Base-by-base conservation (phyloP, 2,888 invertebrate genomes). In the Dromius quadrimaculatus region DNA sequence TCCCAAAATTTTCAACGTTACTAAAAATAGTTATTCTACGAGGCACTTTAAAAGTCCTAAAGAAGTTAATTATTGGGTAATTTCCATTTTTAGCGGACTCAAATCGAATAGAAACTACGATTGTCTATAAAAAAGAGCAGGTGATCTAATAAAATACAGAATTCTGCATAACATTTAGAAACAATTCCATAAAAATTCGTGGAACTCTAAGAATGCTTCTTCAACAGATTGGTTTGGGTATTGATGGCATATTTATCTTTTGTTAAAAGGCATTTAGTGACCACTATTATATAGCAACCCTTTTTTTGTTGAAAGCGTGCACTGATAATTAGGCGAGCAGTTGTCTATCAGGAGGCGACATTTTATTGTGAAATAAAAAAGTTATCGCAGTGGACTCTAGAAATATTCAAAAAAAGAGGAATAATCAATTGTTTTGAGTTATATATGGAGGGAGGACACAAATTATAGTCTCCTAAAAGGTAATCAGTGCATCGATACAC, bases 251-350 rank as follows among this genome's bases (percentile, higher is more conserved):
- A 54, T 15, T 54, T 54, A 54, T 54, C 50, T 54, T 47, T 28
- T 32, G 50, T 54, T 54, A 54, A 54, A 23, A 54, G 50, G 32
- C 23, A 54, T 54, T 54, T 54, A 59, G 57, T 57, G 23, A 13
- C 15, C 8, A 54, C 41, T 62, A 62, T 62, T 62, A 41, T 62
- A 34, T 9, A 38, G 13, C 50, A 54, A 66, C 20, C 57, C 66
- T 36, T 66, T 66, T 43, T 63, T 63, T 54, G 45, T 65, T 54
- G 17, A 66, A 66, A 66, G 66, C 54, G 54, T 66, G 54, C 66
- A 28, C 63, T 28, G 34, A 54, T 66, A 66, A 66, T 66, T 66
- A 36, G 50, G 15, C 45, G 17, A 47, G 22, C 50, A 28, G 50
- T 54, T 54, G 50, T 54, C 23, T 28, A 22, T 50, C 47, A 11